These are phyloP conservation scores for Ramphastos sulfuratus DNA, from an alignment of 2,113 vertebrate genomes.

Conservation along the genomic window DNA sequence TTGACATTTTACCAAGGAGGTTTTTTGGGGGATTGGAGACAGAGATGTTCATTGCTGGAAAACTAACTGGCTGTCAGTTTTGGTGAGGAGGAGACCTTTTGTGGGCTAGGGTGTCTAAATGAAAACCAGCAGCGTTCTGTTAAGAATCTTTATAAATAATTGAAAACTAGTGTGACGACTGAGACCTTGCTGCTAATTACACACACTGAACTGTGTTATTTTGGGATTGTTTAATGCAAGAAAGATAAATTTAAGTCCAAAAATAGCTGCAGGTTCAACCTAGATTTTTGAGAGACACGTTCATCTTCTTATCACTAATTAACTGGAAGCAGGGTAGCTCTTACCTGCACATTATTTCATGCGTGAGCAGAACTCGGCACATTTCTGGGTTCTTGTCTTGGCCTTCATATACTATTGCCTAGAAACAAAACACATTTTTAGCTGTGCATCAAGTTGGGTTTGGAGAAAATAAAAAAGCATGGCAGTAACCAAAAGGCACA, in stretches of 20 bases:
- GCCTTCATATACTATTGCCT: conserved; percentile 95
- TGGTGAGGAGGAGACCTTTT: conserved; percentile 27
- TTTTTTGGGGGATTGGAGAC: not conserved
- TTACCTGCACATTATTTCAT: conserved; percentile 99
- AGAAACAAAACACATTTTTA: conserved; percentile 70
- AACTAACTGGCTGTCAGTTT: conserved; percentile 46
- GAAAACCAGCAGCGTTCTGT: conserved; percentile 54
- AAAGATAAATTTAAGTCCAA: conserved; percentile 56
- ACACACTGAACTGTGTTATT: conserved; percentile 75
- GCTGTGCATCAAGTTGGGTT: not conserved
- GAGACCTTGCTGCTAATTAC: conserved; percentile 80
- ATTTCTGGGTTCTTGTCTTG: conserved; percentile 99
- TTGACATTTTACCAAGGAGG: conserved; percentile 15
- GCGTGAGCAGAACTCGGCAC: conserved; percentile 95
- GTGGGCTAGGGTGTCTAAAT: conserved; percentile 50
- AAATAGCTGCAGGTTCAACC: conserved; percentile 81
- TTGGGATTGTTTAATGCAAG: conserved; percentile 75
- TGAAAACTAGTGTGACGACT: conserved; percentile 58
- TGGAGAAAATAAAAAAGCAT: conserved; percentile 19
- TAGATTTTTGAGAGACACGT: conserved; percentile 78
- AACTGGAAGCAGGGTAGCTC: conserved; percentile 55
- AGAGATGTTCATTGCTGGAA: conserved; percentile 30
- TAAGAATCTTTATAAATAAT: conserved; percentile 71
- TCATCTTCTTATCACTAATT: conserved; percentile 83
- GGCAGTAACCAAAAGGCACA: not conserved